Evolutionary conservation across 2,113 vertebrate species (phyloP).

Genomic region (Eptatretus burgeri): DNA sequence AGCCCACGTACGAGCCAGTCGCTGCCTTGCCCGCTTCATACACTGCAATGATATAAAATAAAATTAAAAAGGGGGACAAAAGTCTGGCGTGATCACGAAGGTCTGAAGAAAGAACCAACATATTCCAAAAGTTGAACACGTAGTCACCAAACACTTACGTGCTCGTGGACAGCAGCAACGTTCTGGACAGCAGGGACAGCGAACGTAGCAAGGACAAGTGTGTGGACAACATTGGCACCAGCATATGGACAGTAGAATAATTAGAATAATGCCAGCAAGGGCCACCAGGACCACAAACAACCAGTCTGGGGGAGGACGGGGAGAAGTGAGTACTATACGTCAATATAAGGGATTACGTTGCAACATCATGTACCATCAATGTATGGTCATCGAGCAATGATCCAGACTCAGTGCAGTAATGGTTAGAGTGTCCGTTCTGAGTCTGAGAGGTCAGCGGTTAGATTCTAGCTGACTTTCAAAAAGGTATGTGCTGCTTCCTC

Average conservation of each 20-base stretch:
- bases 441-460: too few species aligned
- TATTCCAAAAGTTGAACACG: too few species aligned
- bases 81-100: not conserved
- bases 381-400: too few species aligned
- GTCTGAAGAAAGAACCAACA: too few species aligned
- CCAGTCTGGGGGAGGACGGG: slow-evolving; percentile 27
- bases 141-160: slow-evolving; percentile 20
- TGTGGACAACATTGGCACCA: slow-evolving; percentile 81
- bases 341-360: too few species aligned
- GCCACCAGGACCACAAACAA: slow-evolving; percentile 40
- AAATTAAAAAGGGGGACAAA: not conserved
- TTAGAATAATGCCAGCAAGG: slow-evolving; percentile 28
- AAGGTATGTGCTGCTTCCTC: too few species aligned
- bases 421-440: too few species aligned
- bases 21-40: slow-evolving; percentile 59
- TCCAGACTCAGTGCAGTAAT: too few species aligned
- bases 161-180: slow-evolving; percentile 55
- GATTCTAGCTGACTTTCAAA: too few species aligned
- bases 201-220: slow-evolving; percentile 54
- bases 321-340: not conserved
- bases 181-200: slow-evolving; percentile 53
- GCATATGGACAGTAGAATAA: slow-evolving; percentile 38
- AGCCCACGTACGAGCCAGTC: slow-evolving; percentile 25
- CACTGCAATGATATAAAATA: slow-evolving; percentile 17
- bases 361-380: too few species aligned